Evolutionary conservation across 2,888 invertebrate genomes (phyloP).

Genomic region (Abscondita cerata): DNA sequence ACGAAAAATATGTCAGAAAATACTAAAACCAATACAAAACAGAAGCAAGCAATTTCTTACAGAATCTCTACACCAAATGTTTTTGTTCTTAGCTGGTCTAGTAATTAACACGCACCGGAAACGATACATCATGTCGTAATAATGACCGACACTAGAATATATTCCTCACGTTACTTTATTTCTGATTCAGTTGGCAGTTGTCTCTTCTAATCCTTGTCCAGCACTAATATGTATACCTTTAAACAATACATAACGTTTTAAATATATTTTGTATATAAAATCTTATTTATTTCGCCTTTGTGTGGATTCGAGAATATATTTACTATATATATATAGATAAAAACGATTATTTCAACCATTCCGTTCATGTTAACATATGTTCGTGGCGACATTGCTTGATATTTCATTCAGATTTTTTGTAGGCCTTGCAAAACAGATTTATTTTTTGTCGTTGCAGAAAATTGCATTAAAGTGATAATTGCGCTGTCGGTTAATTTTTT

Average conservation of each 20-base stretch:
- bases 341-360: constrained; percentile 27
- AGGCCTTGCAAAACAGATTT: constrained; percentile 24
- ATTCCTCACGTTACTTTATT: constrained; percentile 44
- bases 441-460: constrained; percentile 19
- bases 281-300: constrained; percentile 37
- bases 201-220: constrained; percentile 46
- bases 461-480: constrained; percentile 21
- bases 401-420: constrained; percentile 32
- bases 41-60: constrained; percentile 21
- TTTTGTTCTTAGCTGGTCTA: constrained; percentile 52
- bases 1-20: no score
- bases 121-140: constrained; percentile 59
- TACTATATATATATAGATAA: constrained; percentile 30
- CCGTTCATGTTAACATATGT: constrained; percentile 32
- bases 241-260: constrained; percentile 41
- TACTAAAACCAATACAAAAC: not conserved
- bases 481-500: constrained; percentile 14
- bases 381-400: constrained; percentile 31
- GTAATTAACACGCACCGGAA: constrained; percentile 59
- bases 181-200: constrained; percentile 44
- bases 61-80: constrained; percentile 40
- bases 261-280: constrained; percentile 36
- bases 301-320: constrained; percentile 17
- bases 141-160: constrained; percentile 59
- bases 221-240: constrained; percentile 41